A percentile compares a stretch with the other conserved stretches of the same genome.
phyloP scores from a whole-genome alignment of 2,113 vertebrate genomes.

The Potamarius usumacintae region DNA sequence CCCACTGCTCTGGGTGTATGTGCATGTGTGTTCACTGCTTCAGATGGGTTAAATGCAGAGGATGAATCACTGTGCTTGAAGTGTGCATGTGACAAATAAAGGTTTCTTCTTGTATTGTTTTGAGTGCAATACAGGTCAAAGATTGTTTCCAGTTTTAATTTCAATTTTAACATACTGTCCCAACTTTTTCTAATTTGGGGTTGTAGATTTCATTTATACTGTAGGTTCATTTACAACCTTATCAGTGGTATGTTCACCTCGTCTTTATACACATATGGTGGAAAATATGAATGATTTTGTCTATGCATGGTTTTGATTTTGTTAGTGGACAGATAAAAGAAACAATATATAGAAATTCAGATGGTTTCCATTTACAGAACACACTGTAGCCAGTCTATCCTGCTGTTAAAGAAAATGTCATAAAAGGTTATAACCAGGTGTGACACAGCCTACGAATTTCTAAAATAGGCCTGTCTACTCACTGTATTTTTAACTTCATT shows the following conservation, averaged over 20 bases:
- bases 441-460: not conserved
- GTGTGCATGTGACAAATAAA: too few relatives aligned
- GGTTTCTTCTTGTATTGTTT: too few relatives aligned
- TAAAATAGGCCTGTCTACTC: not conserved
- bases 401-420: slow-evolving; percentile 7
- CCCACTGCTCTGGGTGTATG: too few relatives aligned
- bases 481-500: not conserved
- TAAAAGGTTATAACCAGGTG: slow-evolving; percentile 15
- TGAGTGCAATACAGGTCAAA: too few relatives aligned
- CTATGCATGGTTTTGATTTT: not conserved
- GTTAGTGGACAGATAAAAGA: not conserved
- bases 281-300: not conserved
- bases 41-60: too few relatives aligned
- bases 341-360: not conserved
- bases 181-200: not conserved
- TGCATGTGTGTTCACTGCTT: too few relatives aligned
- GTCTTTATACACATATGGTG: not conserved
- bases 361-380: not conserved
- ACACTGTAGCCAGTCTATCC: not conserved
- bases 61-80: too few relatives aligned
- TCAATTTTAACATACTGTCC: too few relatives aligned
- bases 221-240: not conserved
- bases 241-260: not conserved
- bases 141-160: too few relatives aligned
- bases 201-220: not conserved